phyloP scores from a whole-genome alignment of 1,140 invertebrate genomes.

The Lutraria rhynchaena region DNA sequence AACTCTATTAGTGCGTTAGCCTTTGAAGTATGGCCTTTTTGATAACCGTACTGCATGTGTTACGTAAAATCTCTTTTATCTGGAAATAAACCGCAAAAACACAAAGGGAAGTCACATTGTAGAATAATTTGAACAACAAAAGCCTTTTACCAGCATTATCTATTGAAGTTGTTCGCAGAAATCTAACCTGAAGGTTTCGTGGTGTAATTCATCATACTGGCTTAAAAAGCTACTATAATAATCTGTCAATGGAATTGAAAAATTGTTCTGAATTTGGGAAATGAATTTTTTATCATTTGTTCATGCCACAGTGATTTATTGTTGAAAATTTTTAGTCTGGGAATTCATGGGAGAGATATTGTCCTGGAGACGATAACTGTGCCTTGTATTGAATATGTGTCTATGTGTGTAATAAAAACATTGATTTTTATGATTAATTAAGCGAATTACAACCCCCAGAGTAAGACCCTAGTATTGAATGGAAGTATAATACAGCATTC shows the following conservation, averaged over 20 bases:
- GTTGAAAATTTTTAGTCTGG: conserved; percentile 9
- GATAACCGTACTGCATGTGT: conserved; percentile 35
- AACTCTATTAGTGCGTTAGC: conserved; percentile 14
- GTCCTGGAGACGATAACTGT: too few species aligned
- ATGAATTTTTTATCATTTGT: conserved; percentile 51
- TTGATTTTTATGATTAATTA: too few species aligned
- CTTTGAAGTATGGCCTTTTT: conserved; percentile 6
- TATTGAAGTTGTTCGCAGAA: too few species aligned
- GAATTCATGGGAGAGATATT: not conserved
- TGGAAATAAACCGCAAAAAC: conserved; percentile 26
- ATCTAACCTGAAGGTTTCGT: not conserved
- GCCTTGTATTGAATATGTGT: conserved; percentile 49
- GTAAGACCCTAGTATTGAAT: too few species aligned
- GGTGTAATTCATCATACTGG: conserved; percentile 49
- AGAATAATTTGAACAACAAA: conserved; percentile 19
- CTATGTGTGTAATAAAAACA: conserved; percentile 17
- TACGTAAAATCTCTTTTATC: conserved; percentile 6
- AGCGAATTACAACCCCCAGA: too few species aligned
- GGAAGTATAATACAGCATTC: too few species aligned
- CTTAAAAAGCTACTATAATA: conserved; percentile 43
- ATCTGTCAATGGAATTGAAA: conserved; percentile 53
- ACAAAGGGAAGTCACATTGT: conserved; percentile 24
- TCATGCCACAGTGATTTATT: conserved; percentile 52
- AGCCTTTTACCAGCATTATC: not conserved
- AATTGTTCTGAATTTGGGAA: conserved; percentile 57